Base-by-base conservation (phyloP, 64 coral and sea anemone species). In the Anthopleura sola region DNA sequence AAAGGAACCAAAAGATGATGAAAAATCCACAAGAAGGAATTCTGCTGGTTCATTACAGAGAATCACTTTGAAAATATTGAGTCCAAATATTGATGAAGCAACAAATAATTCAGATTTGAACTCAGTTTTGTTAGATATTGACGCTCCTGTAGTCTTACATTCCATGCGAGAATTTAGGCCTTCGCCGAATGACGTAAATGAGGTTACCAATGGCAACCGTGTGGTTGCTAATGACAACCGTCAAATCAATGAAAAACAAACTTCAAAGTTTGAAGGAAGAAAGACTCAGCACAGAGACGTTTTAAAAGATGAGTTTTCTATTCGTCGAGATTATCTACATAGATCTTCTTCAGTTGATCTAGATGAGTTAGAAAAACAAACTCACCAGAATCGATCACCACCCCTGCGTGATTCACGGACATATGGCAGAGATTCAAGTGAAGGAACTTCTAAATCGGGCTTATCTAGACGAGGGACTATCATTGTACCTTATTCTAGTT, bases 11-110 rank as follows among this genome's bases (percentile, higher is more conserved):
- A 34, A 34, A 71, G n/a, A 11, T 71, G 31, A 71, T 79, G 76
- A 79, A 17, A 44, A 18, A 48, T 5, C 76, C 76, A n/a, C 37
- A 0, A 79, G 31, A 79, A 38, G 39, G 31, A 79, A 23, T 38
- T 44, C 75, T 37, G 18, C 37, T 6, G 13, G 37, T 34, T 40
- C 76, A 24, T 44, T 48, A 40, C 36, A 79, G 19, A 79, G 20
- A 28, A 48, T 79, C 76, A 79, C 76, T 44, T n/a, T 79, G 16
- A 38, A 79, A 79, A 79, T 79, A 79, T n/a, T 44, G 21, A 71
- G 31, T 71, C 66, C 66, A 8, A 32, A 66, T 66, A 6, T 34
- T 71, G 66, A 69, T 32, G 66, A 28, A 32, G 66, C 26, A 0
- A 5, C 6, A 16, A 32, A 31, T 2, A 71, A 11, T 79, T 19